Evolutionary conservation across 2,797 vertebrate species (phyloP), one percentile per base, ranked within the genome.

Genomic region (Cynodonichthys magdalenae): DNA sequence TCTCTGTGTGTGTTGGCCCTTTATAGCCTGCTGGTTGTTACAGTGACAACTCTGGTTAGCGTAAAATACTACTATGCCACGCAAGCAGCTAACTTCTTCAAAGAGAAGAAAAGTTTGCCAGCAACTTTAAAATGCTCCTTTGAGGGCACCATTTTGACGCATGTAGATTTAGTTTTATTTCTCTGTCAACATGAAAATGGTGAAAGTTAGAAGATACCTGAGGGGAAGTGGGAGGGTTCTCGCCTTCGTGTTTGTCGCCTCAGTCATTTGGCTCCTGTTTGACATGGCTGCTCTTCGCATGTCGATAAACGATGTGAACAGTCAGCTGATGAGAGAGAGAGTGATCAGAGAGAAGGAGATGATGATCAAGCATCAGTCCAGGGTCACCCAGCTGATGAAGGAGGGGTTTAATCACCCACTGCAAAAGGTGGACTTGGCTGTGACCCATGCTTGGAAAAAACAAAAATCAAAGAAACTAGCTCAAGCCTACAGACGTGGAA

Each of bases 271-370:
- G 97, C 84, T 99, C 60, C 91, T 98, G 52, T 95, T 99, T 79
- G 96, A 98, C 89, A 97, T 98, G 93, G 96, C 94, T 75, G 96
- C 95, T 6, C 94, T 99, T 4, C 92, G 94, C 59, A 39, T 98
- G 5, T 97, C 96, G 7, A 90, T 96, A 54, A 93, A 84, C 72
- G 96, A 97, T 15, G 85, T 79, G 52, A 93, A 93, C 85, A 83
- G 87, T 7, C 87, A 84, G 53, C 63, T 92, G 48, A 69, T 93
- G 59, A 93, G 90, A 69, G 93, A 94, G 54, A 44, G 85, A 0
- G 58, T 92, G 50, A 47, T 90, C 0, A 80, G 83, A 65, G 93
- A 93, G 1, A 84, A 78, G 57, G 77, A 77, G 54, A 4, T 59
- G 14, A 20, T 83, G 5, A 55, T 31, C 3, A 80, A 29, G 15